Evolutionary conservation across 1,140 invertebrate species (phyloP).

Genomic region (Harlomillsia oculata): DNA sequence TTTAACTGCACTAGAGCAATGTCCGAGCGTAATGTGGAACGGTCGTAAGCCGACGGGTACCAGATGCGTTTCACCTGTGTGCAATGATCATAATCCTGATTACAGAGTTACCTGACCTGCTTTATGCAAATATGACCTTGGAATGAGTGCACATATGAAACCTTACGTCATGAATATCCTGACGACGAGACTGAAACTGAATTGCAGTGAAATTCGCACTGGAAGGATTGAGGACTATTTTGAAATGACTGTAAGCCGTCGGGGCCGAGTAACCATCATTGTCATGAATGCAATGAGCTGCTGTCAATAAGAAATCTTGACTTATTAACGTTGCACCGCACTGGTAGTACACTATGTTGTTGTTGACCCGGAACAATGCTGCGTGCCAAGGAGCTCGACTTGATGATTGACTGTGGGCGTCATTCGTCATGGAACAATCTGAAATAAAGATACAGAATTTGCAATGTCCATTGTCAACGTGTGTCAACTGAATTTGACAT

Average conservation of each 20-base stretch:
- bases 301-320: constrained; percentile 2
- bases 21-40: constrained; percentile 34
- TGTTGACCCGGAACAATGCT: constrained; percentile 3
- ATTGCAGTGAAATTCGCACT: constrained; percentile 1
- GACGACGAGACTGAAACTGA: too few species aligned
- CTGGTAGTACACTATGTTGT: neutral
- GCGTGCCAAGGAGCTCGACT: constrained; percentile 18
- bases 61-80: constrained; percentile 2
- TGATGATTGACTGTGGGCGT: too few species aligned
- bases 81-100: too few species aligned
- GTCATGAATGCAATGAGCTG: constrained; percentile 12
- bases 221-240: neutral
- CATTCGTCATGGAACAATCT: too few species aligned
- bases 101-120: too few species aligned
- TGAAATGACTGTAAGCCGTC: neutral
- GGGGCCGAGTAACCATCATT: neutral
- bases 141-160: too few species aligned
- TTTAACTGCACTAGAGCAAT: constrained; percentile 43
- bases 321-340: constrained; percentile 14
- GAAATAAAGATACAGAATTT: too few species aligned
- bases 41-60: neutral
- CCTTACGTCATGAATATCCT: too few species aligned
- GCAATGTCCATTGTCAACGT: too few species aligned
- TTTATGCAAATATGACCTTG: too few species aligned
- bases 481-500: too few species aligned